Evolutionary conservation across 2,888 invertebrate genomes (phyloP), one percentile per base, ranked within the genome.

Genomic region (Saturnia japonica): DNA sequence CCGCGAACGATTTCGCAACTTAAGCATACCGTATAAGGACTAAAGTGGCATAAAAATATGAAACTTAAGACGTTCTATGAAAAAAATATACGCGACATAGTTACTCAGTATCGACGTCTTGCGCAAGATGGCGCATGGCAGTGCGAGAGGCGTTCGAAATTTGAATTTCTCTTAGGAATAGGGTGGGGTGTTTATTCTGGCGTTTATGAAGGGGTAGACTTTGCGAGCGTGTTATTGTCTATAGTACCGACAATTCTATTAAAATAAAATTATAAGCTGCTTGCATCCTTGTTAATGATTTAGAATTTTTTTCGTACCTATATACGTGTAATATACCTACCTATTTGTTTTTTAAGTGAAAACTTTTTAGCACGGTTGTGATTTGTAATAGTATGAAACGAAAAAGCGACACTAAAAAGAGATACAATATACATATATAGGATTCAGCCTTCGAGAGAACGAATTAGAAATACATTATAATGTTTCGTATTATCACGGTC

Each of bases 71-170:
- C 93, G 92, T 93, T 78, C 25, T 28, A 16, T 1, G 14, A 25
- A 83, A 84, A 90, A 93, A 93, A 93, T 90, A 90, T 85, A 82
- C 83, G 85, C 87, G 87, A 85, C 84, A 89, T 90, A 91, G 91
- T 91, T 90, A 91, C 90, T 92, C 91, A 90, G 88, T 91, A 91
- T 91, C 90, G 93, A 90, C 92, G 92, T 93, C 93, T 93, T 93
- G 88, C 88, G 85, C 93, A 93, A 93, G 91, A 93, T 93, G 93
- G 93, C 93, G 93, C 91, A 93, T 93, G 93, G 93, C 93, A 92
- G 89, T 80, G 82, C 82, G 79, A 87, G 85, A 87, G 90, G 92
- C 91, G 91, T 91, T 91, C 88, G 88, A 85, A 91, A 91, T 93
- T 93, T 88, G 88, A 93, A 92, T 91, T 91, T 91, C 93, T 92